Evolutionary conservation across 2,113 vertebrate genomes (phyloP).

Genomic region (Panthera leo): DNA sequence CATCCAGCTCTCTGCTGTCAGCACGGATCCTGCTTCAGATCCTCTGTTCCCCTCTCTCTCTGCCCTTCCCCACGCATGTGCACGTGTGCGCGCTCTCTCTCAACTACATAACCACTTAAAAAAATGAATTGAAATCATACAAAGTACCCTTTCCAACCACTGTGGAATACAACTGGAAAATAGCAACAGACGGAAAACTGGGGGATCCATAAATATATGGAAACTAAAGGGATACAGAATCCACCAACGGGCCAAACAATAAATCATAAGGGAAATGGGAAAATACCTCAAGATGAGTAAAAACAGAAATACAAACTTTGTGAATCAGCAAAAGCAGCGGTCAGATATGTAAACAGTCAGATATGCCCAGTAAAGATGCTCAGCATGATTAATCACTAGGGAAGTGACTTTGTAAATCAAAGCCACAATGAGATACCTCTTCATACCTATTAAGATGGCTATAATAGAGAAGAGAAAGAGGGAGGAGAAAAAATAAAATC

Average conservation of each 20-base stretch:
- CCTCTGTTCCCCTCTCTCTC: too few species aligned
- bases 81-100: fast-evolving
- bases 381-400: too few species aligned
- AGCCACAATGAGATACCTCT: not conserved
- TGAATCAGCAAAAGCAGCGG: not conserved
- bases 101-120: too few species aligned
- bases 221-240: not conserved
- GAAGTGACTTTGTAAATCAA: not conserved
- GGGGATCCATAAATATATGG: not conserved
- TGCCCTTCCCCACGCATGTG: too few species aligned
- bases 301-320: not conserved
- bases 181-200: not conserved
- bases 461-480: too few species aligned
- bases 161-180: not conserved
- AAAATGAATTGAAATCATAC: not conserved
- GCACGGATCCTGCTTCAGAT: too few species aligned
- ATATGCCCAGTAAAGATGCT: not conserved
- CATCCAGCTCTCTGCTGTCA: too few species aligned
- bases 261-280: not conserved
- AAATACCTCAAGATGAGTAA: not conserved
- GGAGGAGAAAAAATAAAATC: too few species aligned
- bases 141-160: not conserved
- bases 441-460: not conserved
- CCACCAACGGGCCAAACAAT: not conserved
- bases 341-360: not conserved